Percentiles rank a stretch among this genome's conserved stretches.
Evolutionary conservation across 2,797 vertebrate genomes (phyloP).

Genomic region (Alexandromys oeconomus): DNA sequence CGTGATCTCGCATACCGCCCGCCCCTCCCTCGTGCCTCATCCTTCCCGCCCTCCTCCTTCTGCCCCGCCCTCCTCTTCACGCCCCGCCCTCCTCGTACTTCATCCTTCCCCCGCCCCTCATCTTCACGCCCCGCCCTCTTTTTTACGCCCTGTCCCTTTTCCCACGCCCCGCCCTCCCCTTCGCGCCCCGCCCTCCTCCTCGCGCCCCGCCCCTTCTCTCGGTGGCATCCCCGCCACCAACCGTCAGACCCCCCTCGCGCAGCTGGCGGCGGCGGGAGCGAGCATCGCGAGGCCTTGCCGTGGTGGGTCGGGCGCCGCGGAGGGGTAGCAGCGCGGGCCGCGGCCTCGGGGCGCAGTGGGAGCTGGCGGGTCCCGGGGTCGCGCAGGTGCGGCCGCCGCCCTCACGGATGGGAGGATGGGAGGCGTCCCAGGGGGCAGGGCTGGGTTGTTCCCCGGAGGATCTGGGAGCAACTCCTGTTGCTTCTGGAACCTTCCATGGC

Average conservation of each 20-base stretch:
- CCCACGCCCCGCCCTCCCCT: neutral
- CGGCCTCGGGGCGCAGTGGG: slow-evolving; percentile 45
- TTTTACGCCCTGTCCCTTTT: too few relatives aligned
- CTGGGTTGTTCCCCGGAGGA: neutral
- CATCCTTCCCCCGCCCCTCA: neutral
- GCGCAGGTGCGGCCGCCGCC: slow-evolving; percentile 54
- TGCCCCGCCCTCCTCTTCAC: too few relatives aligned
- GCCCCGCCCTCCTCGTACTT: neutral
- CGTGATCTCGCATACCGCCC: neutral
- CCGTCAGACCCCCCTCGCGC: neutral
- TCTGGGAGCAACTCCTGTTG: neutral
- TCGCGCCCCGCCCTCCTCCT: neutral
- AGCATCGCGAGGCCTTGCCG: neutral
- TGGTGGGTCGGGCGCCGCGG: neutral
- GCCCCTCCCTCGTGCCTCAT: rapidly evolving
- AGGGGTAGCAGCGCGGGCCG: neutral
- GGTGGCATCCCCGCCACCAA: neutral
- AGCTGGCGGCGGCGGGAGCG: rapidly evolving
- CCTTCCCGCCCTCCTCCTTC: neutral
- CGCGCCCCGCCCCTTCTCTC: neutral
- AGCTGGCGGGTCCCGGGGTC: neutral
- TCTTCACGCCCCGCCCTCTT: neutral
- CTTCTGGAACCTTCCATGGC: neutral
- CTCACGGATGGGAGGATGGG: slow-evolving; percentile 28
- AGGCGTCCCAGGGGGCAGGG: neutral